These are phyloP conservation scores for Solenopsis fugax DNA, from an alignment of 1,140 invertebrate species.

Conservation along the genomic window DNA sequence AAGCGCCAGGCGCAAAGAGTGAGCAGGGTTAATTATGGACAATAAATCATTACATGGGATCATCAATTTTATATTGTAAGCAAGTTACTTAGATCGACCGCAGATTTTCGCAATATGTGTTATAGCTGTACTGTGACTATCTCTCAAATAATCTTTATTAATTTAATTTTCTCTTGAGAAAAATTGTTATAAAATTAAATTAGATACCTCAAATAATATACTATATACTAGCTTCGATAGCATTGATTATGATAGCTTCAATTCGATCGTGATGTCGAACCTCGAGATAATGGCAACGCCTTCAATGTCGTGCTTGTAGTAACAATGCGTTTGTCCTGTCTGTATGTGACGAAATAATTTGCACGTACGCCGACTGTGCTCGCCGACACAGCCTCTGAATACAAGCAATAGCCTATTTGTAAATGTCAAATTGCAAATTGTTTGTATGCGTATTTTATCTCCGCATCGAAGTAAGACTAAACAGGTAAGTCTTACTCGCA, in stretches of 20 bases:
- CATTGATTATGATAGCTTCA: not conserved
- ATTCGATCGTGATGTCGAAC: conserved; percentile 24
- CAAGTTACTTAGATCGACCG: not conserved
- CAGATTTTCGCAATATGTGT: not conserved
- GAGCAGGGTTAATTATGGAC: conserved; percentile 14
- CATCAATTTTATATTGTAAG: conserved; percentile 26
- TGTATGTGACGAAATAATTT: conserved; percentile 80
- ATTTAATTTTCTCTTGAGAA: not conserved
- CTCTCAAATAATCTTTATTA: not conserved
- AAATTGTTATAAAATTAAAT: not conserved
- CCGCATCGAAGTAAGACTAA: conserved; percentile 48
- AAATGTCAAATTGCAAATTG: conserved; percentile 80
- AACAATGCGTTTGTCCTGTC: conserved; percentile 78
- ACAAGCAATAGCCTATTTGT: conserved; percentile 80
- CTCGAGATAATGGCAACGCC: conserved; percentile 37
- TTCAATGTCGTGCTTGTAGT: conserved; percentile 73
- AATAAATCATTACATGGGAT: conserved; percentile 39
- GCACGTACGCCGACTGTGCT: conserved; percentile 75
- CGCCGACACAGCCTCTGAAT: conserved; percentile 76
- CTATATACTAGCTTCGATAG: not conserved
- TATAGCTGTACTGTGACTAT: not conserved
- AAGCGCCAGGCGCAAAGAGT: not conserved
- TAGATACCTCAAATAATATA: not conserved
- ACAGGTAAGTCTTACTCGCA: conserved; percentile 59
- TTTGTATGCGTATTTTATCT: conserved; percentile 67